phyloP scores from a whole-genome alignment of 2,113 vertebrate species.

The Irena cyanogastra region DNA sequence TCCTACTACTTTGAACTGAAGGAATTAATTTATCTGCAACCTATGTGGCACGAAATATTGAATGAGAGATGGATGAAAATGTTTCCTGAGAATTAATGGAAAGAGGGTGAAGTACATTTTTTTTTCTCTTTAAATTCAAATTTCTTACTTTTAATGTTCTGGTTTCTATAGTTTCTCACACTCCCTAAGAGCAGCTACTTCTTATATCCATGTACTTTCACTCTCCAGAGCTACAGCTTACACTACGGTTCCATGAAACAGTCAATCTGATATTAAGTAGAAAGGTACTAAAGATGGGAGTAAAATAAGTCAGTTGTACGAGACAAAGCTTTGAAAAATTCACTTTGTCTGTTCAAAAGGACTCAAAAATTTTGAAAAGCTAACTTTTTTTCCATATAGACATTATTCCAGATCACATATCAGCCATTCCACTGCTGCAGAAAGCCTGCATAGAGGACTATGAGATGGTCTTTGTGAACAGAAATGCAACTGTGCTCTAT shows the following conservation, averaged over 20 bases:
- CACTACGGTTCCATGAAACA: neutral
- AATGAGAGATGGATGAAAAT: neutral
- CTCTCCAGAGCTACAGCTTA: neutral
- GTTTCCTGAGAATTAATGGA: neutral
- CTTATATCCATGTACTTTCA: neutral
- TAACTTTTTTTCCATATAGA: neutral
- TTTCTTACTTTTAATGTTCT: neutral
- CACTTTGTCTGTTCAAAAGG: neutral
- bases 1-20: neutral
- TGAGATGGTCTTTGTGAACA: neutral
- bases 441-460: neutral
- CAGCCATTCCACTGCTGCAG: neutral
- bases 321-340: constrained; percentile 36
- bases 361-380: neutral
- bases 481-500: neutral
- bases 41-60: neutral
- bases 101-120: neutral
- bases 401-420: neutral
- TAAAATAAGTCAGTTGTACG: neutral
- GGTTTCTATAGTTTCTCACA: neutral
- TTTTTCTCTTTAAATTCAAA: neutral
- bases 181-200: neutral
- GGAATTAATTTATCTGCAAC: neutral
- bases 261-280: neutral
- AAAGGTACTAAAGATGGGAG: neutral